Conservation (phyloP, 2,888 invertebrate species). For the Phragmatobia fuliginosa region DNA sequence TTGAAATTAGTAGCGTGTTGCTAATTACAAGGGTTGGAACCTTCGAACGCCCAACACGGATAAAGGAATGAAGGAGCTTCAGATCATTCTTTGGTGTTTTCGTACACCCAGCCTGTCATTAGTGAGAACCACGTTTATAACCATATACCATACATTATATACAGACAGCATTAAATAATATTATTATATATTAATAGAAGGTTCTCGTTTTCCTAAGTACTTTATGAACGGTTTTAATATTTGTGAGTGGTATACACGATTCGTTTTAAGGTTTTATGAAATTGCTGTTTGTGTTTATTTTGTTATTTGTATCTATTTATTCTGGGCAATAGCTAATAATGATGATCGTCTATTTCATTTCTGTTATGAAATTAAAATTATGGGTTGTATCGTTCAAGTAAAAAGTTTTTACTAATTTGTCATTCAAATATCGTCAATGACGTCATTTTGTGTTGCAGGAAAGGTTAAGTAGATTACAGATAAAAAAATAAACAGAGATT, state of each 20-base stretch:
- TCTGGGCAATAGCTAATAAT: neutral
- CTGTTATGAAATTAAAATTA: neutral
- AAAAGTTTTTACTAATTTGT: neutral
- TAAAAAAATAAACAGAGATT: no score
- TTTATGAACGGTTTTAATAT: constrained; percentile 47
- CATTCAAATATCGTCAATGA: no score
- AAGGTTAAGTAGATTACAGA: no score
- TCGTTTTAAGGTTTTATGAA: constrained; percentile 33
- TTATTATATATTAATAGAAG: constrained; percentile 75
- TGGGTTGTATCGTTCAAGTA: neutral
- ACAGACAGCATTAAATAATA: constrained; percentile 64
- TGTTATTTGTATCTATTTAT: constrained; percentile 17
- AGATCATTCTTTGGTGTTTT: constrained; percentile 73
- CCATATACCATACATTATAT: constrained; percentile 61
- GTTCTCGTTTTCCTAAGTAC: constrained; percentile 61
- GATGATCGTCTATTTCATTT: neutral
- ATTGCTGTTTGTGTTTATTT: constrained; percentile 30
- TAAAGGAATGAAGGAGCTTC: constrained; percentile 77
- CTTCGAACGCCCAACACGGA: constrained; percentile 63
- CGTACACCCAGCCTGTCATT: constrained; percentile 71
- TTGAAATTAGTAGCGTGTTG: constrained; percentile 62
- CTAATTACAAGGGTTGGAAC: constrained; percentile 76
- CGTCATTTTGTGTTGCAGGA: no score
- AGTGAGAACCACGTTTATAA: constrained; percentile 71
- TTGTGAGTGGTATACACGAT: constrained; percentile 37